Evolutionary conservation across 2,113 vertebrate species (phyloP), one percentile per base, ranked within the genome.

Genomic region (Prinia subflava): DNA sequence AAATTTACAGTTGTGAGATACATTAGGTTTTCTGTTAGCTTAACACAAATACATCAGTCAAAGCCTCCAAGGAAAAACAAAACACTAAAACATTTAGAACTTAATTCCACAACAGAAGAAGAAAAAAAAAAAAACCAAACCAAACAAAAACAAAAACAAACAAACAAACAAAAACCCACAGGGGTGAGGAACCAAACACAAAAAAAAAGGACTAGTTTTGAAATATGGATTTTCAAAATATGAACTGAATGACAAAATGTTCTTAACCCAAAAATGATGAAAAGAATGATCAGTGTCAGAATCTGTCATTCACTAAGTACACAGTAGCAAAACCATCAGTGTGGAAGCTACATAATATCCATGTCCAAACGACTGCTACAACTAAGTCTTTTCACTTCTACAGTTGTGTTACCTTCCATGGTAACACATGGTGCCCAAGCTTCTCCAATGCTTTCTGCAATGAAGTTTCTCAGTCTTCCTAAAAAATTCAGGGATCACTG

Each of bases 351-450:
- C 30, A 33, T 28, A 60, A 84, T 39, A 16, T 16, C 44, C 35
- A 35, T 25, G 30, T 12, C 28, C 33, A 63, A 82, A 44, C 0
- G 0, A 37, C 14, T 19, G 44, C 13, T 44, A 56, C 22, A 85
- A 11, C 15, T 21, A 27, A 59, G 17, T 25, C 27, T 44, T 60
- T 83, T 27, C 2, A 1, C 15, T 59, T 59, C 44, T 35, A 50
- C 8, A 22, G 7, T 20, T 1, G 0, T n/a, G 30, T 47, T 55
- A 44, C 14, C 27, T 47, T 67, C 55, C n/a, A 7, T 0, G 16
- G 8, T 20, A 87, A 75, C 39, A 71, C 2, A 30, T 0, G 7
- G 13, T 2, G 4, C 20, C 17, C 55, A 67, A 55, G 35, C 39
- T 87, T 62, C 31, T 68, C 37, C 44, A 80, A 46, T 18, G 13